phyloP scores from a whole-genome alignment of 2,113 vertebrate species.

The Elanus axillaris region DNA sequence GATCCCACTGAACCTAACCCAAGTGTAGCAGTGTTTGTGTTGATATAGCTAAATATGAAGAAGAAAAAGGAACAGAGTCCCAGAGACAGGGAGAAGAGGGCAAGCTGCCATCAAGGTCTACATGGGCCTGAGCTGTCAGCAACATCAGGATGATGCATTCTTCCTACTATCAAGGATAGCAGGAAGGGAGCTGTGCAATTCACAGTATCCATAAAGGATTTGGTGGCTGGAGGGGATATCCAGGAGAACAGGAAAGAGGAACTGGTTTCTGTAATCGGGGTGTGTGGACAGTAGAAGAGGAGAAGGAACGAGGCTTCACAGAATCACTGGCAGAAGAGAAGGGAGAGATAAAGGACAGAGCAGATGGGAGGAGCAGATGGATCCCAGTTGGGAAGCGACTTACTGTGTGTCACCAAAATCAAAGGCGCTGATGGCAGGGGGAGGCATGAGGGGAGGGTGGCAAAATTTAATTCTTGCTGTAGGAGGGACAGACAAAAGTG shows the following conservation, averaged over 20 bases:
- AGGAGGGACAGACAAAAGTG: not conserved
- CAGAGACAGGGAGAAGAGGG: not conserved
- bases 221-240: not conserved
- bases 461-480: not conserved
- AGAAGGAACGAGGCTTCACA: not conserved
- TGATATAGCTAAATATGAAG: not conserved
- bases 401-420: not conserved
- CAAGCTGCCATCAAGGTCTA: not conserved
- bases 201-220: not conserved
- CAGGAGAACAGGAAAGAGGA: not conserved
- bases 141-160: not conserved
- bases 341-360: not conserved
- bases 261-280: not conserved
- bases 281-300: not conserved
- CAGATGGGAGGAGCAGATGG: slow-evolving; percentile 46
- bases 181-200: not conserved
- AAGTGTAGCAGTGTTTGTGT: not conserved
- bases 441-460: not conserved
- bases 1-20: not conserved
- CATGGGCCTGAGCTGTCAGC: not conserved
- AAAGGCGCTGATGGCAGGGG: not conserved
- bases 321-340: not conserved
- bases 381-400: not conserved
- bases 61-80: not conserved
- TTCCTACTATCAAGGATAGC: not conserved